Evolutionary conservation across 2,797 vertebrate genomes (phyloP).

Genomic region (Coregonus ussuriensis): DNA sequence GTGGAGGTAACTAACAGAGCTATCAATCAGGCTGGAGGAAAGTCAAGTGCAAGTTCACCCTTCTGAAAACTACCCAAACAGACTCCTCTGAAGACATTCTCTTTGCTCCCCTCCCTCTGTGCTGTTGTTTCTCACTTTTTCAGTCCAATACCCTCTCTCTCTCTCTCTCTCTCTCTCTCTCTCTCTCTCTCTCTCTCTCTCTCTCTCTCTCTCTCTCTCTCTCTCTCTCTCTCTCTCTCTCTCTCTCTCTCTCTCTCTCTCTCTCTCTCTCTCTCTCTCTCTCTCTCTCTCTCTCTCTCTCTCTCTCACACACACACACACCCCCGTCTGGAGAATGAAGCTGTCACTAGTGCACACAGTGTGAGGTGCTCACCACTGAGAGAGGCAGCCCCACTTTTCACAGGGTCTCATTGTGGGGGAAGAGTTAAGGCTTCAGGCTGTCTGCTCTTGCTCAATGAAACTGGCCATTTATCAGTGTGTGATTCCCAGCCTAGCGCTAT

Average conservation of each 20-base stretch:
- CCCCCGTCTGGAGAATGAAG: conserved; percentile 40
- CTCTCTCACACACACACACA: too few relatives aligned
- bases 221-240: neutral
- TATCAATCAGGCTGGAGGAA: conserved; percentile 59
- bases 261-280: conserved; percentile 25
- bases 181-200: conserved; percentile 27
- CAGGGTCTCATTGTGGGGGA: conserved; percentile 21
- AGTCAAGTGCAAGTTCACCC: conserved; percentile 68
- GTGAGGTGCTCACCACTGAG: conserved; percentile 14
- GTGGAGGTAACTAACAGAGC: conserved; percentile 48
- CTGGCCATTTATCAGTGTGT: conserved; percentile 21
- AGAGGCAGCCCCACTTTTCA: conserved; percentile 20
- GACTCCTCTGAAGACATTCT: conserved; percentile 44
- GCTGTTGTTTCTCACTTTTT: conserved; percentile 50
- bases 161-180: conserved; percentile 28
- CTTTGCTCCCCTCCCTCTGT: conserved; percentile 35
- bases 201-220: conserved; percentile 27
- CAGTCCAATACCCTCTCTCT: conserved; percentile 34
- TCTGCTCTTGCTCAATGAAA: conserved; percentile 10
- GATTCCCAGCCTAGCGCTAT: conserved; percentile 17
- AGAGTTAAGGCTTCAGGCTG: conserved; percentile 33
- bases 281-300: too few relatives aligned
- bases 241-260: too few relatives aligned
- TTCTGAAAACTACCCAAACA: conserved; percentile 52
- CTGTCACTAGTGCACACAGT: conserved; percentile 46